Evolutionary conservation across 2,113 vertebrate species (phyloP).

Genomic region (Trichomycterus rosablanca): DNA sequence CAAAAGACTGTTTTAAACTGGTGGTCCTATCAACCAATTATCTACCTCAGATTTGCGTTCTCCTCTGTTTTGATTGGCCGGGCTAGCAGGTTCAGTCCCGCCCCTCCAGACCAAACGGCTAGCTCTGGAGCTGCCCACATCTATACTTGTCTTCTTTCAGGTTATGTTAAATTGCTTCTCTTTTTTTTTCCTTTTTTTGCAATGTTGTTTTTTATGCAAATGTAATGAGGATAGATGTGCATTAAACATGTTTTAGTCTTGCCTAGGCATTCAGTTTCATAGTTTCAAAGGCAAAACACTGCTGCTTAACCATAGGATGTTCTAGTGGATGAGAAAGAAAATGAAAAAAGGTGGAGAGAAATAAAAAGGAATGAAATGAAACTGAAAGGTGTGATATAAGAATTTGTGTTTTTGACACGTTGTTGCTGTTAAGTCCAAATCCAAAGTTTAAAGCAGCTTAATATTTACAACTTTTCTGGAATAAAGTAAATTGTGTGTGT

Average conservation of each 20-base stretch:
- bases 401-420: slow-evolving; percentile 75
- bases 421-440: slow-evolving; percentile 77
- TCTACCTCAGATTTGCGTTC: slow-evolving; percentile 97
- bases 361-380: slow-evolving; percentile 37
- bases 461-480: slow-evolving; percentile 64
- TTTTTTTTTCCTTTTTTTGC: slow-evolving; percentile 60
- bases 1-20: slow-evolving; percentile 83
- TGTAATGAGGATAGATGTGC: slow-evolving; percentile 54
- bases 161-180: slow-evolving; percentile 79
- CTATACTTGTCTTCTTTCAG: slow-evolving; percentile 76
- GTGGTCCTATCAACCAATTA: slow-evolving; percentile 91
- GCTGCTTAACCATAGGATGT: slow-evolving; percentile 82
- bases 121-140: slow-evolving; percentile 88
- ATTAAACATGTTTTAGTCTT: slow-evolving; percentile 70
- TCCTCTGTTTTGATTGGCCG: slow-evolving; percentile 82
- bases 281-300: slow-evolving; percentile 78
- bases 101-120: slow-evolving; percentile 93
- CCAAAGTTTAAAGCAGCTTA: slow-evolving; percentile 73
- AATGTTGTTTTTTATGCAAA: slow-evolving; percentile 59
- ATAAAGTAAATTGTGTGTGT: too few species aligned
- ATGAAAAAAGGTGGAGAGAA: slow-evolving; percentile 24
- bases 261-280: slow-evolving; percentile 83
- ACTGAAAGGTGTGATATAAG: slow-evolving; percentile 76
- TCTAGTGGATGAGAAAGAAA: slow-evolving; percentile 67
- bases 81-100: slow-evolving; percentile 95